These are phyloP conservation scores for Cyanoramphus novaezelandiae DNA, from an alignment of 2,113 vertebrate species.

Conservation along the genomic window DNA sequence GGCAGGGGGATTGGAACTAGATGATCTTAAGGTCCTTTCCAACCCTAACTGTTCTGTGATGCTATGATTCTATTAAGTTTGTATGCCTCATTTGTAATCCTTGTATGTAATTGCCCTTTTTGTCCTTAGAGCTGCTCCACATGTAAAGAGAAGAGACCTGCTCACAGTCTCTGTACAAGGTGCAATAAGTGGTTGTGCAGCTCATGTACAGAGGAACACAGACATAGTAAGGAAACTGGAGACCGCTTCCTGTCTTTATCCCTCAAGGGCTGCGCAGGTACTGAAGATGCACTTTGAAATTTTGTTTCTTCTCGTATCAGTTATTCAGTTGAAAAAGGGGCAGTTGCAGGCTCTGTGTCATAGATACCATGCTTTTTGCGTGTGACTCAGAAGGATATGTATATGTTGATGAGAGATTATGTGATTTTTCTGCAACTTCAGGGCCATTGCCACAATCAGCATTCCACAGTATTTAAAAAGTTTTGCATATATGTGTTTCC, in stretches of 20 bases:
- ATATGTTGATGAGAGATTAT: accelerated
- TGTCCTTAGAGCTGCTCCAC: constrained; percentile 74
- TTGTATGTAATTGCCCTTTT: not conserved
- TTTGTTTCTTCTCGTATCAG: not conserved
- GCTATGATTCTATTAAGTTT: not conserved
- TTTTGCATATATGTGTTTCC: not conserved
- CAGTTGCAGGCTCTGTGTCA: not conserved
- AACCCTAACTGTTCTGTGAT: not conserved
- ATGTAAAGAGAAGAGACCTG: constrained; percentile 79
- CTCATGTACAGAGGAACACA: constrained; percentile 78
- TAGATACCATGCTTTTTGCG: not conserved
- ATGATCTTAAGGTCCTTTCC: not conserved
- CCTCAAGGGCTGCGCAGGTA: constrained; percentile 76
- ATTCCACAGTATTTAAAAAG: not conserved
- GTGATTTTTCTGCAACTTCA: not conserved
- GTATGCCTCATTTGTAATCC: not conserved
- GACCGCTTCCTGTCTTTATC: constrained; percentile 54
- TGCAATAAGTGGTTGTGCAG: constrained; percentile 84
- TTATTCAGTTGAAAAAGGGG: not conserved
- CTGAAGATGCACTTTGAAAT: not conserved
- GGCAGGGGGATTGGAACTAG: not conserved
- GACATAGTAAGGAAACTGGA: constrained; percentile 50
- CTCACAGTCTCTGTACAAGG: constrained; percentile 79
- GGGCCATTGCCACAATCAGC: not conserved
- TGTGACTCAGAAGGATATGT: not conserved